Conservation (phyloP, 1,140 invertebrate genomes). For the Zaprionus inermis region DNA sequence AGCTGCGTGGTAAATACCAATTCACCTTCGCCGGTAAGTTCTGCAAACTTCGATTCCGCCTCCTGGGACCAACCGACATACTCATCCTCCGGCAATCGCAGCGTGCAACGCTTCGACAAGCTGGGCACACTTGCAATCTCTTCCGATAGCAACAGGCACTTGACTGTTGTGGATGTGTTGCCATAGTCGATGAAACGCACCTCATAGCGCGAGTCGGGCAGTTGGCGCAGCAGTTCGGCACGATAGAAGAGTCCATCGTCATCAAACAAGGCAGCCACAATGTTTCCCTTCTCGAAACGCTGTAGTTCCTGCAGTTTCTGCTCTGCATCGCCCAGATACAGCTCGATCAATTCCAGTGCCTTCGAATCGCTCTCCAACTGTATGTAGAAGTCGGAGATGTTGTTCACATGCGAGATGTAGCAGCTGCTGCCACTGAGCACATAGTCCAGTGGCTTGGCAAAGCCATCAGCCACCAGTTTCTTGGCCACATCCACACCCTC, state of each 20-base stretch:
- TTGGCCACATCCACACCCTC: constrained; percentile 87
- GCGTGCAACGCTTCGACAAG: constrained; percentile 87
- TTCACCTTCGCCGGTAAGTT: constrained; percentile 87
- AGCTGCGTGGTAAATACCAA: constrained; percentile 88
- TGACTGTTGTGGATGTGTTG: constrained; percentile 87
- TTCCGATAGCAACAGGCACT: constrained; percentile 87
- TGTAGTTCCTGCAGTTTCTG: constrained; percentile 55
- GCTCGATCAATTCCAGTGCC: constrained; percentile 87
- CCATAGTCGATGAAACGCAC: constrained; percentile 91
- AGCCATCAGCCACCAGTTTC: constrained; percentile 85
- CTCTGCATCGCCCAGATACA: constrained; percentile 85
- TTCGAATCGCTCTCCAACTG: constrained; percentile 87
- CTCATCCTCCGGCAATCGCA: constrained; percentile 86
- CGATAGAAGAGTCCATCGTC: constrained; percentile 90
- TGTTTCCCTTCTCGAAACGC: constrained; percentile 85
- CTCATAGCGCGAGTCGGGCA: constrained; percentile 86
- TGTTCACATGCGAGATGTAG: constrained; percentile 88
- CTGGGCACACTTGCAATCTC: constrained; percentile 86
- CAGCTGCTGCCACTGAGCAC: constrained; percentile 85
- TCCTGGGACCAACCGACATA: constrained; percentile 87
- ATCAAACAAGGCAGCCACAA: constrained; percentile 89
- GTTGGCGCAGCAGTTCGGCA: constrained; percentile 87
- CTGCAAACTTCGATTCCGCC: constrained; percentile 87
- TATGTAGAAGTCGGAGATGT: constrained; percentile 89
- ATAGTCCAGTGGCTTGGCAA: constrained; percentile 85